Evolutionary conservation across 1,140 invertebrate species (phyloP), one percentile per base, ranked within the genome.

Genomic region (Andrena cerasifolii): DNA sequence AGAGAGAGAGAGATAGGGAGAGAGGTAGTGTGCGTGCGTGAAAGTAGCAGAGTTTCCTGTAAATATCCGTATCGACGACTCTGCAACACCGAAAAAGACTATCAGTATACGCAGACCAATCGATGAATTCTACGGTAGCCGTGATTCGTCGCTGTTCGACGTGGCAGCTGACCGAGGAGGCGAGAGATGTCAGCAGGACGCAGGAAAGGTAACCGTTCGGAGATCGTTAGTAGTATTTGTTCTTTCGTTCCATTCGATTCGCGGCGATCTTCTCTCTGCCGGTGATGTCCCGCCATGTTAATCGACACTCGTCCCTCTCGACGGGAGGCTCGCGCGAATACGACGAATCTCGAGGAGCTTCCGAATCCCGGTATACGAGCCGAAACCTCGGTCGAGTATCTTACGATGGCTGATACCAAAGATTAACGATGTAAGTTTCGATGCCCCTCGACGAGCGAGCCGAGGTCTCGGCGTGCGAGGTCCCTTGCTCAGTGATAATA

Each of bases 341-440:
- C 8, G 67, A 62, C 66, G 75, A 71, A 77, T 61, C 65, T 26
- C 65, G 65, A 51, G 40, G 33, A 45, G 51, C 61, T 51, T 59
- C 63, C 16, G n/a, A 79, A 74, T 74, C 72, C 63, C 70, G 54
- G 54, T 63, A 63, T 78, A 82, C 80, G 65, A 63, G 51, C 36
- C 54, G 54, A 47, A 67, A 28, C 16, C 49, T 54, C 26, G 43
- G 28, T 26, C 14, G 33, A 36, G 53, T 33, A 26, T 59, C 66
- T 45, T 28, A 73, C 58, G 71, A 91, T 88, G 89, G 90, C 90
- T 89, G 77, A 90, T 90, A 91, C 91, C 91, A 92, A 92, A 92
- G 91, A 92, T 82, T 85, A 82, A 87, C 78, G 40, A 79, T 67
- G 56, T 90, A 89, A 90, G 85, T 86, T 88, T 79, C 86, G 88